These are phyloP conservation scores for Anhinga rufa DNA, from an alignment of 2,113 vertebrate species.

Conservation along the genomic window DNA sequence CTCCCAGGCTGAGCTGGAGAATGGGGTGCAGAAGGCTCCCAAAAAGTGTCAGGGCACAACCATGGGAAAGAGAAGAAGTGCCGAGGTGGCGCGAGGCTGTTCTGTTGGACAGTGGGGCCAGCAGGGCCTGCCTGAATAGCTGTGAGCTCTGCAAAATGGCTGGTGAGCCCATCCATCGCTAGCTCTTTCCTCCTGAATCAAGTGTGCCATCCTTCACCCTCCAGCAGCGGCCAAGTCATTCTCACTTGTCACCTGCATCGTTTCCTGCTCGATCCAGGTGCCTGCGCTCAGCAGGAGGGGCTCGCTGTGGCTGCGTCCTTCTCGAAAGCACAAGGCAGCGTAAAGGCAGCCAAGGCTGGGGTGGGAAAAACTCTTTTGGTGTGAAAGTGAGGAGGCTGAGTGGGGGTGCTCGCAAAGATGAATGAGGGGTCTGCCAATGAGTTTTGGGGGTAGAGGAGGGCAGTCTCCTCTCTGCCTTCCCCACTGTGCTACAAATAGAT, in stretches of 20 bases:
- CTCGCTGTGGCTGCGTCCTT: neutral
- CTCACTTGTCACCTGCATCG: rapidly evolving
- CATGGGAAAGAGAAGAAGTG: neutral
- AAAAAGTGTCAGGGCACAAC: no score
- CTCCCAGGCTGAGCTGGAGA: neutral
- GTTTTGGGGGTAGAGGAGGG: neutral
- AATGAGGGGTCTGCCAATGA: neutral
- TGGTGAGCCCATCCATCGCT: neutral
- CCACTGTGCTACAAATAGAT: neutral
- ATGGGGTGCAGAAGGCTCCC: neutral
- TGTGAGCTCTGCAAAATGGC: neutral
- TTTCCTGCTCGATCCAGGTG: neutral
- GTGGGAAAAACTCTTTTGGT: neutral
- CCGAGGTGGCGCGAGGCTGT: neutral
- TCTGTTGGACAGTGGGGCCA: neutral
- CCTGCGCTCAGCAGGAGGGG: neutral
- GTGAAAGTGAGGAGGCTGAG: neutral
- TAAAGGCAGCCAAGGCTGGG: neutral
- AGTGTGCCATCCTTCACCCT: no score
- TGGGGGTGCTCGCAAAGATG: neutral
- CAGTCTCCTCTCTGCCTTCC: neutral
- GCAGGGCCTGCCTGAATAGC: neutral
- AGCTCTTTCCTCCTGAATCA: neutral
- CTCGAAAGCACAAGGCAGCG: rapidly evolving
- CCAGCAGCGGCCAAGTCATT: neutral